Evolutionary conservation across 2,888 invertebrate species (phyloP).

Genomic region (Temnothorax unifasciatus): DNA sequence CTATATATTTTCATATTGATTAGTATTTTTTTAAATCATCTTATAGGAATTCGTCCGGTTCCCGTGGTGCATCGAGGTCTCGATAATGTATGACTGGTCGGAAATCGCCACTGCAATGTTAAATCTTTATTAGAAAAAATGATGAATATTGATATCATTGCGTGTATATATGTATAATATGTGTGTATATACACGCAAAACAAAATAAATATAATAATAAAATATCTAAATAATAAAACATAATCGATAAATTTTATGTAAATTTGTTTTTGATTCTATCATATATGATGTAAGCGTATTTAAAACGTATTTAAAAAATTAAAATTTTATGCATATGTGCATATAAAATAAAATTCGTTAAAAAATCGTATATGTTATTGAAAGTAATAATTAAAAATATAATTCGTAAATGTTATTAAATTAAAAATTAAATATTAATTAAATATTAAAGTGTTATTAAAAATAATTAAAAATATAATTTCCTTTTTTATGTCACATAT

Average conservation of each 20-base stretch:
- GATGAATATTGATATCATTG: neutral
- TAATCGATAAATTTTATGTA: neutral
- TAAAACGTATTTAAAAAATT: neutral
- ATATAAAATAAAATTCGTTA: neutral
- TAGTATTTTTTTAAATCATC: neutral
- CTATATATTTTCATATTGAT: slow-evolving; percentile 26
- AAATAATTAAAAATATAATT: slow-evolving; percentile 4
- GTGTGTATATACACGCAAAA: neutral
- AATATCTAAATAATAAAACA: neutral
- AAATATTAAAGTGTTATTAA: neutral
- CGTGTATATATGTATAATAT: neutral
- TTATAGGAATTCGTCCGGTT: slow-evolving; percentile 93
- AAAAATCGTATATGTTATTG: neutral
- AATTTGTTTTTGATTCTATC: neutral
- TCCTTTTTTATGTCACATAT: neutral
- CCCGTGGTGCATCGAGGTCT: slow-evolving; percentile 97
- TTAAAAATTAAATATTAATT: too few species aligned
- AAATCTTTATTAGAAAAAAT: slow-evolving; percentile 44
- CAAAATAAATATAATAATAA: neutral
- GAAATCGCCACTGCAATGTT: slow-evolving; percentile 92
- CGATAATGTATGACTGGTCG: slow-evolving; percentile 97
- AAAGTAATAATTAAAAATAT: slow-evolving; percentile 8
- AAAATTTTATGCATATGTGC: neutral
- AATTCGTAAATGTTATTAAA: neutral
- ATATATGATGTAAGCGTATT: neutral